These are phyloP conservation scores for Melanotaenia nigrans DNA, from an alignment of 2,797 vertebrate genomes.

Conservation along the genomic window DNA sequence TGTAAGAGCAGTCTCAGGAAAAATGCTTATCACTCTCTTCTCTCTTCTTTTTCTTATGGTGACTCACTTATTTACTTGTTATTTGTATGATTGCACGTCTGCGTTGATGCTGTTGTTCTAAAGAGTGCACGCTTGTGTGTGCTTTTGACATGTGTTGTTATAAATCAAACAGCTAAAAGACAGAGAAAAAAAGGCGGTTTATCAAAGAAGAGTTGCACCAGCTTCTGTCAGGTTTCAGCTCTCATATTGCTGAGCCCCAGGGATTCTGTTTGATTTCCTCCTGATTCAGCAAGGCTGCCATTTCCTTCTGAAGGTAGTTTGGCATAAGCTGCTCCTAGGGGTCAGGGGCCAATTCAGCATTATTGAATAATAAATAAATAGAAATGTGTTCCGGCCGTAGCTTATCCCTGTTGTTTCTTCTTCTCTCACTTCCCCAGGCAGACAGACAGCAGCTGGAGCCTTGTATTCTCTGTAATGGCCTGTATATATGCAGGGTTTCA, in stretches of 20 bases:
- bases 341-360: constrained; percentile 80
- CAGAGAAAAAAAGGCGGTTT: constrained; percentile 33
- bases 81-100: constrained; percentile 27
- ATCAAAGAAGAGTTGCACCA: constrained; percentile 70
- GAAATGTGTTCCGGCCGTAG: constrained; percentile 73
- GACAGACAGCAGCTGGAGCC: constrained; percentile 71
- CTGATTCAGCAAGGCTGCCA: constrained; percentile 68
- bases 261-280: constrained; percentile 64
- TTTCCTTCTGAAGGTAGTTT: constrained; percentile 56
- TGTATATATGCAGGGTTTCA: constrained; percentile 88
- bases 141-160: constrained; percentile 34
- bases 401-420: constrained; percentile 78
- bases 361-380: constrained; percentile 85
- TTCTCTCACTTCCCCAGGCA: constrained; percentile 45
- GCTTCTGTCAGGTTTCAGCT: constrained; percentile 74
- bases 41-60: constrained; percentile 37
- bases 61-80: constrained; percentile 56
- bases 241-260: constrained; percentile 49
- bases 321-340: constrained; percentile 58
- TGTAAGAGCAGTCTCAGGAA: constrained; percentile 31
- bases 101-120: constrained; percentile 28
- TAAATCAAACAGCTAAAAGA: constrained; percentile 36
- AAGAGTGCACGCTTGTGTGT: constrained; percentile 22
- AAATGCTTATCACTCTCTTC: constrained; percentile 41
- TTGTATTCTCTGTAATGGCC: constrained; percentile 82